Evolutionary conservation across 2,113 vertebrate genomes (phyloP), one percentile per base, ranked within the genome.

Genomic region (Poeciliopsis occidentalis): DNA sequence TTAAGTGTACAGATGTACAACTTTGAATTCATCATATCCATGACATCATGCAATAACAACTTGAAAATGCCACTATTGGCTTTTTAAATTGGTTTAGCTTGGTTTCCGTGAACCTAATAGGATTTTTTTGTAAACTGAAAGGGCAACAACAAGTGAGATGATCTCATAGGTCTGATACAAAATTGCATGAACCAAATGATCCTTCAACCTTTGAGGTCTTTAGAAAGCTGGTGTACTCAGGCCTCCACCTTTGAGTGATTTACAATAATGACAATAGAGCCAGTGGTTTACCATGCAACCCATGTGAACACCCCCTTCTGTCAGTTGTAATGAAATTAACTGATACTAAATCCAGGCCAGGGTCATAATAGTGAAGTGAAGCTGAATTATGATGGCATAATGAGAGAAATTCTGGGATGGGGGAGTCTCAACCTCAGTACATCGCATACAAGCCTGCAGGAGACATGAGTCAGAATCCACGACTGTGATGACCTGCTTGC

Each of bases 391-490:
- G 74, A 67, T 75, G 81, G 80, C 11, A 29, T 27, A 82, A 81
- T n/a, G 30, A 70, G 68, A 73, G 70, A 63, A 62, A 73, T 54
- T 73, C 67, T 61, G 64, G 30, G 24, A 73, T 67, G 60, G 71
- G 67, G 71, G 70, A 82, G 85, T 54, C 60, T 76, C 80, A 76
- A 83, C 71, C 74, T 80, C 80, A 27, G 51, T 63, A 71, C 85
- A 78, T 80, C 17, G 32, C 78, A 85, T 71, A 69, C 85, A 83
- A 71, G 86, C 80, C 90, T 75, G 81, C 76, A 69, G 84, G 84
- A 84, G 62, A 47, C 65, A 67, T 89, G 86, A 88, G 83, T 92
- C 87, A 90, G 13, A 82, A 13, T 61, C 32, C 44, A 51, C 75
- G 63, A 85, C 67, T 65, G 73, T 31, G 70, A 74, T 82, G 81